Conservation (phyloP, 2,797 vertebrate species). For the Sparus aurata region DNA sequence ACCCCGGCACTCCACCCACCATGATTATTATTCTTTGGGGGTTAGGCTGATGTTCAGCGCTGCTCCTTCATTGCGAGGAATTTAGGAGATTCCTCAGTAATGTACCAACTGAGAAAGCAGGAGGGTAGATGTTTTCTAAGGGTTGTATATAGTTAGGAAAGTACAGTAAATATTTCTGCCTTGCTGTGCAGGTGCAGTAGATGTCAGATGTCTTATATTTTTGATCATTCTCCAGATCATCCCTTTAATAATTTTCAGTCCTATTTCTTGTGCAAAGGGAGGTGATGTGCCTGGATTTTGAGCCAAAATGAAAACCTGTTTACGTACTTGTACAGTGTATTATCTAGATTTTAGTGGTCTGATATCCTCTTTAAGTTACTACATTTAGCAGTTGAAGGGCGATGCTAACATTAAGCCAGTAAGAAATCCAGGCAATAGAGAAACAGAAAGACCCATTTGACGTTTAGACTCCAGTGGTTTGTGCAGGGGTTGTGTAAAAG, state of each 20-base stretch:
- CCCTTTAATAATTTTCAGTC: neutral
- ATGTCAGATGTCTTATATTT: neutral
- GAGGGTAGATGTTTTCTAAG: neutral
- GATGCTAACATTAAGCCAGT: neutral
- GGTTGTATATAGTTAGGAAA: neutral
- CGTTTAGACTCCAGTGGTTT: neutral
- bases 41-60: constrained; percentile 37
- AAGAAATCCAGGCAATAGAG: neutral
- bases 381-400: neutral
- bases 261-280: neutral
- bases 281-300: neutral
- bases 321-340: neutral
- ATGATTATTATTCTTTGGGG: constrained; percentile 73
- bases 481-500: constrained; percentile 2
- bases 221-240: neutral
- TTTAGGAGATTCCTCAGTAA: constrained; percentile 18
- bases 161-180: neutral
- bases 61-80: constrained; percentile 38
- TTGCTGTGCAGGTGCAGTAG: neutral
- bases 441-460: constrained; percentile 4
- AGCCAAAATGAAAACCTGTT: neutral
- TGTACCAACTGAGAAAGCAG: constrained; percentile 13
- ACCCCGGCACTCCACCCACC: constrained; percentile 57
- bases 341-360: neutral
- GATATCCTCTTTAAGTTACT: neutral